phyloP scores from a whole-genome alignment of 2,797 vertebrate genomes.

The Anas georgica region DNA sequence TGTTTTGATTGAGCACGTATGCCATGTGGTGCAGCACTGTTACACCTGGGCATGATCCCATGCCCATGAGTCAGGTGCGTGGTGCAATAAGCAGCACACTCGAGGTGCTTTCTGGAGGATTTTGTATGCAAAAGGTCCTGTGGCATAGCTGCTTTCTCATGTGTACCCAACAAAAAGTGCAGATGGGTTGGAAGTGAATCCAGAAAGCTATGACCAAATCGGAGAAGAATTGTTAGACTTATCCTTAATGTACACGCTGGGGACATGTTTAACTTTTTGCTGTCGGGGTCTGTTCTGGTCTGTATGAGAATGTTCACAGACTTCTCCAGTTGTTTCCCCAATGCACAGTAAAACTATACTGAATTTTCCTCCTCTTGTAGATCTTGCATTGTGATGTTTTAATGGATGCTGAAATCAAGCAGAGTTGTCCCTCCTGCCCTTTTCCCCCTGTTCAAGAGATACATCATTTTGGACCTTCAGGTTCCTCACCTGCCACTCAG shows the following conservation, averaged over 20 bases:
- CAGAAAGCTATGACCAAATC: not conserved
- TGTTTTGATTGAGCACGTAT: not conserved
- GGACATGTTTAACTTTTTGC: not conserved
- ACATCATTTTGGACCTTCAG: not conserved
- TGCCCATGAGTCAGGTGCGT: fast-evolving
- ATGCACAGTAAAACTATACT: not conserved
- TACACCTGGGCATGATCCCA: fast-evolving
- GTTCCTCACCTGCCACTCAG: not conserved
- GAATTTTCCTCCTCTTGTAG: not conserved
- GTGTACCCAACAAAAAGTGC: not conserved
- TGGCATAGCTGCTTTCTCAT: fast-evolving
- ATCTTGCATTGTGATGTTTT: not conserved
- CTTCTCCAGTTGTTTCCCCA: not conserved
- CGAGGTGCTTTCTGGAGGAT: not conserved
- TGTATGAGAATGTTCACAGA: not conserved
- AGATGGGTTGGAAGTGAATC: not conserved
- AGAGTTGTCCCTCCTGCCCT: not conserved
- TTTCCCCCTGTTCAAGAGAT: fast-evolving
- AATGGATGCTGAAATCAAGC: not conserved
- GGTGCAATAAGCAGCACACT: fast-evolving
- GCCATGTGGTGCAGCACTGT: not conserved
- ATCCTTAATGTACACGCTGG: not conserved
- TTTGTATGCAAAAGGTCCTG: not conserved
- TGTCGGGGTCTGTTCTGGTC: not conserved
- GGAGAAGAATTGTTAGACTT: not conserved